Base-by-base conservation (phyloP, 2,113 vertebrate species). In the Macquaria ambigua region DNA sequence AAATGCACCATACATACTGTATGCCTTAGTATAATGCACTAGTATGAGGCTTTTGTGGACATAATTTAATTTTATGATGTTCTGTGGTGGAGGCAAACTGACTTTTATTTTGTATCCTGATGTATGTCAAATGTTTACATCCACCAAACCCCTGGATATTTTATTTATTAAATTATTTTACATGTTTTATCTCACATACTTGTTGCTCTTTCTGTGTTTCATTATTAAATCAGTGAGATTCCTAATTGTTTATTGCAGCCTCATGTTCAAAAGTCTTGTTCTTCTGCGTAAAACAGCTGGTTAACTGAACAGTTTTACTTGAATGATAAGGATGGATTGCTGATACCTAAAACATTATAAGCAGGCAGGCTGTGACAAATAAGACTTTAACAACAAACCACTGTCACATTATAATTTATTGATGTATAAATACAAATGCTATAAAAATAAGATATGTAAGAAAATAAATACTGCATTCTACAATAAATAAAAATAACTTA, bases 141-240 rank as follows among this genome's bases (percentile, higher is more conserved):
- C 56, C 86, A 76, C 37, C 58, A 78, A 82, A 68, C 86, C 71
- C 74, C 74, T 83, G 82, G 72, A 74, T 88, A 77, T 89, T 82
- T 94, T 92, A 93, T 93, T 94, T 92, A 94, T 93, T 92, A 94
- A 94, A 95, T 94, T 93, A 94, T 94, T 92, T 87, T 82, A 87
- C 61, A 89, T 46, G 71, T 92, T 90, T 81, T 73, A 88, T 83
- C 80, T 82, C 74, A 71, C 48, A 67, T 53, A 67, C 10, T 46
- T 81, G 58, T 55, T 62, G 28, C 11, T 61, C 34, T 79, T 67
- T 55, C 11, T 59, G 3, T 56, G 14, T 75, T 73, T 64, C 10
- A 43, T 55, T 39, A n/a, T 69, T 52, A 68, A 68, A 80, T 80
- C n/a, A 2, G 5, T 56, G 43, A 34, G 50, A 50, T 52, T 39